phyloP scores from a whole-genome alignment of 2,113 vertebrate species.

The Chloebia gouldiae region DNA sequence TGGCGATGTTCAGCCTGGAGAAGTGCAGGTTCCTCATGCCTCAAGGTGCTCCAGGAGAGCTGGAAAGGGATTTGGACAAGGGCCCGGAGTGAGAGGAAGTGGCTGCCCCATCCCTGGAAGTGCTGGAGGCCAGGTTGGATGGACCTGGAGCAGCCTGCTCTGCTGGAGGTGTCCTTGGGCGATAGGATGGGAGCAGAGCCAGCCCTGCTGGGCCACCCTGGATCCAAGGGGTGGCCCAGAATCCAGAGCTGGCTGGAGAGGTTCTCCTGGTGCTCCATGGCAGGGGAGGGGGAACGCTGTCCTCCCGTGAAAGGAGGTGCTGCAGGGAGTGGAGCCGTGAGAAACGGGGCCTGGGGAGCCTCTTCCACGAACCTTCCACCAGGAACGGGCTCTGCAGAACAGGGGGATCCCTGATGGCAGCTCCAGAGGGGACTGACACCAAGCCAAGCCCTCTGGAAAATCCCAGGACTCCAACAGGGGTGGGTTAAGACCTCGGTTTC shows the following conservation, averaged over 20 bases:
- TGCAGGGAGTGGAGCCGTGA: background rate
- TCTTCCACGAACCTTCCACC: background rate
- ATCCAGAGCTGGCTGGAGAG: background rate
- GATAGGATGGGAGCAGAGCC: background rate
- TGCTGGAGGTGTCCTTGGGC: accelerated
- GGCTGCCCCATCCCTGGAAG: background rate
- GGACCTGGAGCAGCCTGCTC: background rate
- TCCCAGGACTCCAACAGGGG: background rate
- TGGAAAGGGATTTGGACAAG: background rate
- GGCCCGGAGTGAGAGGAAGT: accelerated
- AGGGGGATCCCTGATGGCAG: background rate
- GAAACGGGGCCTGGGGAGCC: background rate
- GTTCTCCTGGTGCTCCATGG: background rate
- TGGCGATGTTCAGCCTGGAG: background rate
- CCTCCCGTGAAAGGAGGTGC: accelerated
- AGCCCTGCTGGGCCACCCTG: background rate
- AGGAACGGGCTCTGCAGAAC: background rate
- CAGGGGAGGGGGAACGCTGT: background rate
- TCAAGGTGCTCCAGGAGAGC: background rate
- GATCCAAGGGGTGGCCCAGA: accelerated
- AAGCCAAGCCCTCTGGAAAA: background rate
- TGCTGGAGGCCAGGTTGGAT: accelerated
- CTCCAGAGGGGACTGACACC: background rate
- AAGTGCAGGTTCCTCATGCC: background rate
- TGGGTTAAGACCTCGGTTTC: background rate